Conservation (phyloP, 2,113 vertebrate genomes). For the Protomyctophum bolini region DNA sequence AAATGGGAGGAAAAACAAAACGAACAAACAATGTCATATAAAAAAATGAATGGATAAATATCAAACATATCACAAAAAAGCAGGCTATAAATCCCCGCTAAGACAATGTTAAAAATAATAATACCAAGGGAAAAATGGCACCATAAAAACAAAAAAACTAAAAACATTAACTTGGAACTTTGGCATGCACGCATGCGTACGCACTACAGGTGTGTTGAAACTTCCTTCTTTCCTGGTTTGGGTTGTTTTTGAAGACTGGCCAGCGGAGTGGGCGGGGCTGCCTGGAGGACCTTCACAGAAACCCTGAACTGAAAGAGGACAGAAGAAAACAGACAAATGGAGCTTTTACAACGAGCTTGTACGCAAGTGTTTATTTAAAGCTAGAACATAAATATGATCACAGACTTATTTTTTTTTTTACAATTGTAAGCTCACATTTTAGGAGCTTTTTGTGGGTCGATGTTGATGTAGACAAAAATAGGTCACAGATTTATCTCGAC, state of each 20-base stretch:
- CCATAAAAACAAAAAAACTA: conserved; percentile 7
- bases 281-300: conserved; percentile 75
- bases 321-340: neutral
- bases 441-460: neutral
- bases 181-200: conserved; percentile 43
- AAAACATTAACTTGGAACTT: conserved; percentile 29
- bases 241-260: conserved; percentile 45
- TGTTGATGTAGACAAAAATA: neutral
- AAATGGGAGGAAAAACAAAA: conserved; percentile 31
- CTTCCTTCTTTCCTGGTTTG: conserved; percentile 30
- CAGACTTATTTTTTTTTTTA: no score
- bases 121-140: conserved; percentile 21
- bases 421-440: neutral
- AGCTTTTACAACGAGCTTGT: no score
- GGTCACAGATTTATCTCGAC: neutral
- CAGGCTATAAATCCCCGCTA: conserved; percentile 37
- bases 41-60: conserved; percentile 61
- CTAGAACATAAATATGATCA: no score
- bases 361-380: neutral
- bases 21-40: conserved; percentile 22
- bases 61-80: conserved; percentile 48
- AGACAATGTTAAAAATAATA: conserved; percentile 28
- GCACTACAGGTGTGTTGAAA: conserved; percentile 33
- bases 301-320: conserved; percentile 70
- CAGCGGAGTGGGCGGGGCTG: conserved; percentile 25